phyloP scores from a whole-genome alignment of 2,113 vertebrate genomes.

The Calidris pygmaea region DNA sequence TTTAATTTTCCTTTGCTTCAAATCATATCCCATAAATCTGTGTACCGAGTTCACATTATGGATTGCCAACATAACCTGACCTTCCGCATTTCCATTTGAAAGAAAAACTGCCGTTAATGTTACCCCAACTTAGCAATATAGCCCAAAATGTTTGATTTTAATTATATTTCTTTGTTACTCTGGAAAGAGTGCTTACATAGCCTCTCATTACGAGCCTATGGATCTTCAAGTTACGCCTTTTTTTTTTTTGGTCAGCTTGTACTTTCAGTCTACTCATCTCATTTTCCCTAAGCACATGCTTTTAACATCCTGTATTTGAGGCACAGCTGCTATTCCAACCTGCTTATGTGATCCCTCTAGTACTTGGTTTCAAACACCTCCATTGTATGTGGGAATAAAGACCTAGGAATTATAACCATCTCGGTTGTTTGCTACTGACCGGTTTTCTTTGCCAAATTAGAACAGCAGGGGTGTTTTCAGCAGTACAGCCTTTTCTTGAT shows the following conservation, averaged over 20 bases:
- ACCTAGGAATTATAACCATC: not conserved
- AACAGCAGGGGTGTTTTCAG: not conserved
- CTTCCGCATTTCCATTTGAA: not conserved
- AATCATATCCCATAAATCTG: not conserved
- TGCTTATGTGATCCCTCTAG: not conserved
- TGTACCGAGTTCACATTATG: not conserved
- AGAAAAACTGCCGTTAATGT: not conserved
- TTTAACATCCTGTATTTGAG: not conserved
- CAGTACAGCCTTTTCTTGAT: not conserved
- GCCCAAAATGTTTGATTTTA: not conserved
- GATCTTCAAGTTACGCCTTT: not conserved
- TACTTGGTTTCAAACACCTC: not conserved
- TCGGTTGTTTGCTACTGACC: not conserved
- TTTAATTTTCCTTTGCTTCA: not conserved
- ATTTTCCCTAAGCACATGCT: not conserved
- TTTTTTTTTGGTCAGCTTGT: not conserved
- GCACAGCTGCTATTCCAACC: constrained; percentile 18
- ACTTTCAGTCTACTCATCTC: not conserved
- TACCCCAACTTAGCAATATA: not conserved
- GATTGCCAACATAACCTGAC: not conserved
- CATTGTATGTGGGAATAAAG: not conserved
- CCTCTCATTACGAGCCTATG: not conserved
- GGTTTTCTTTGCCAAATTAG: constrained; percentile 1
- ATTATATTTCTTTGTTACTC: not conserved
- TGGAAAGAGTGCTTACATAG: not conserved